Evolutionary conservation across 2,888 invertebrate genomes (phyloP), one percentile per base, ranked within the genome.

Genomic region (Athetis lepigone): DNA sequence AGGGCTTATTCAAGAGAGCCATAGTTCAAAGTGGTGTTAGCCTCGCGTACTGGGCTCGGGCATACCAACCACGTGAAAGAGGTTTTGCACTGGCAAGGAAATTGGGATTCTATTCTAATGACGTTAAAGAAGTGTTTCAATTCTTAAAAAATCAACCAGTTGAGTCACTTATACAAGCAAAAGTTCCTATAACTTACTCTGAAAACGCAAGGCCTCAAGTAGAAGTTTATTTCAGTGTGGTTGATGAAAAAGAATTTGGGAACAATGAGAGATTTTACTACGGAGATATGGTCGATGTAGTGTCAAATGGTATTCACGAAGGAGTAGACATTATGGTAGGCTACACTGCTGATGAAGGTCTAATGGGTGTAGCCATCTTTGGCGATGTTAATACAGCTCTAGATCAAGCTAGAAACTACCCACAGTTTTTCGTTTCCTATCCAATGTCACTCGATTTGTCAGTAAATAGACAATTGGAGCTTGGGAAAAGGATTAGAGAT

Each of bases 1-100:
- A 87, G 78, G 89, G 87, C 0, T 80, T 92, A 1, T 91, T 91
- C 43, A 84, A 84, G 33, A 86, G 82, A 68, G 90, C 95, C 1
- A 97, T 97, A 37, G 94, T 96, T 0, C 96, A 97, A 82, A 97
- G 97, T 80, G 97, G 97, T 0, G 96, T 96, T 0, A 94, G 96
- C 8, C 88, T 96, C 19, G 93, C 94, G 79, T 92, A 95, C 0
- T 96, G 96, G 96, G 93, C 96, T 0, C 88, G 90, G 45, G 87
- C 72, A 5, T 68, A 56, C 18, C 70, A 96, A 23, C 95, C 95
- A 0, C 92, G 94, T 39, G 96, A 95, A 89, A 61, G 86, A 75
- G 88, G 87, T 0, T 49, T 87, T 11, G 74, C 79, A 6, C 61
- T 89, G 13, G 89, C 86, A 0, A 83, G 80, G 52, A 74, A 80